Conservation (phyloP, 37 sponge, comb jelly and placozoan species). For the Eunapius fragilis region DNA sequence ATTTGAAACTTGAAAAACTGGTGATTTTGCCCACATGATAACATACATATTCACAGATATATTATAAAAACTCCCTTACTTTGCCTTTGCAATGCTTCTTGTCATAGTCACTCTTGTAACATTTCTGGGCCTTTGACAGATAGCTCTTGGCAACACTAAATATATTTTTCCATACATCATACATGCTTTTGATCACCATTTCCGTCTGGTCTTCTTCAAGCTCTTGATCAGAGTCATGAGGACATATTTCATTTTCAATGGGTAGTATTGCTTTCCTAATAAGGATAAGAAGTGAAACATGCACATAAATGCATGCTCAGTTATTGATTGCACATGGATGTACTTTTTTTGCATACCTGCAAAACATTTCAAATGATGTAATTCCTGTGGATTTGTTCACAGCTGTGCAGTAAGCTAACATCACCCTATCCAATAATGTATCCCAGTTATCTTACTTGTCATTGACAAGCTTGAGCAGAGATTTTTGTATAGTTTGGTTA, state of each 20-base stretch:
- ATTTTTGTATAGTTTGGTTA: slow-evolving; percentile 28
- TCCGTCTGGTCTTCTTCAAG: background rate
- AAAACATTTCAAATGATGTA: slow-evolving; percentile 15
- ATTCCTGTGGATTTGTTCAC: slow-evolving; percentile 8
- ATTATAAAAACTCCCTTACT: background rate
- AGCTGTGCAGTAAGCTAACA: slow-evolving; percentile 14
- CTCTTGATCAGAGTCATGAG: no score
- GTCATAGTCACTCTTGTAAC: slow-evolving; percentile 20
- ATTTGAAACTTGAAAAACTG: no score
- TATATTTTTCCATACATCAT: background rate
- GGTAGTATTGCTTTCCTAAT: no score
- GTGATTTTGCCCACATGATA: no score
- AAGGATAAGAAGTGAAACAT: no score
- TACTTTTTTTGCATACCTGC: no score
- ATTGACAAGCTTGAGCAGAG: slow-evolving; percentile 16
- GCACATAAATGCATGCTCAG: no score
- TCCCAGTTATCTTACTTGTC: slow-evolving; percentile 14
- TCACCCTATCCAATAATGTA: slow-evolving; percentile 1
- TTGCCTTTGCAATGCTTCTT: slow-evolving; percentile 1
- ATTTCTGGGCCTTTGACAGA: background rate
- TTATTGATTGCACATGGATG: no score
- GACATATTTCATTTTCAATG: no score
- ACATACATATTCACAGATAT: no score
- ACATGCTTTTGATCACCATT: slow-evolving; percentile 1
- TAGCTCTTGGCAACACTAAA: slow-evolving; percentile 11